Base-by-base conservation (phyloP, 2,888 invertebrate genomes). In the Coelinius sp. region DNA sequence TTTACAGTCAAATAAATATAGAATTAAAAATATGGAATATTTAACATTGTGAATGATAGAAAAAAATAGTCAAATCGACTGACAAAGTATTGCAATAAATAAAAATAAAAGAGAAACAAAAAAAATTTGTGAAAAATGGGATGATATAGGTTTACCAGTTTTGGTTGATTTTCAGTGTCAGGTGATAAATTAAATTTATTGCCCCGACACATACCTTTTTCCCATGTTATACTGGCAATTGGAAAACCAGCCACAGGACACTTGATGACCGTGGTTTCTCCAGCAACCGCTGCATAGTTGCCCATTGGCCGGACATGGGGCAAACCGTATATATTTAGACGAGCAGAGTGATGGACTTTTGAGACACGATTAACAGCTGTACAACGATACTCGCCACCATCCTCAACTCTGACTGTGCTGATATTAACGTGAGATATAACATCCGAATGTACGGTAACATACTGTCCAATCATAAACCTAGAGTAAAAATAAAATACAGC, bases 361-460 rank as follows among this genome's bases (percentile, higher is more conserved):
- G 95, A 95, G 70, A 95, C 94, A 66, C 93, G 91, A 87, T 96
- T 97, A 79, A 92, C 92, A 1, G 96, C 96, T 22, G 93, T 92
- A 85, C 96, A 97, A 41, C 94, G 92, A 86, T 95, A 97, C 83
- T 96, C 95, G 25, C 96, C 96, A 73, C 96, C 96, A 88, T 96
- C 97, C 90, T 95, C 95, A 79, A 95, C 94, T 82, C 94, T 94
- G 75, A 96, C 93, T 76, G 94, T 92, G 82, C 95, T 95, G 83
- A 97, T 93, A 90, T 97, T 97, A 77, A 97, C 94, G 89, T 96
- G 96, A 84, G 96, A 96, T 87, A 97, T 95, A 75, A 97, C 96
- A 88, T 96, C 96, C 84, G 96, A 96, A 89, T 96, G 96, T 52
- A 96, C 92, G 20, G 96, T 96, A 77, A 96, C 96, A 89, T 96